Conservation (phyloP, 92 coral and sea anemone species). For the Porites divaricata region DNA sequence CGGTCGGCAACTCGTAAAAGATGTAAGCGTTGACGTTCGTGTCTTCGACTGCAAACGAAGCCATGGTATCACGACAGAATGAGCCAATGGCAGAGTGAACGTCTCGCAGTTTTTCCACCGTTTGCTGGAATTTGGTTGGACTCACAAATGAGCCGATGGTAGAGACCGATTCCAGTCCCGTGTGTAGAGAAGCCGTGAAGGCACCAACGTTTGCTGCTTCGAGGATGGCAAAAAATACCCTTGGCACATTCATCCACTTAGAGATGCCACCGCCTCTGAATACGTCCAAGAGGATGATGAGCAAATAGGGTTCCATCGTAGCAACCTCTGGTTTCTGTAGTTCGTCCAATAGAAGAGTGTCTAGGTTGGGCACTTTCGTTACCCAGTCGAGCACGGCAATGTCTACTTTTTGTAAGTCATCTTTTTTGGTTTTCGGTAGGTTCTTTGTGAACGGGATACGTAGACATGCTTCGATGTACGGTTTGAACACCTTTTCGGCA, state of each 20-base stretch:
- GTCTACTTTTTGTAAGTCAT: no score
- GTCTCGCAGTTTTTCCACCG: not conserved
- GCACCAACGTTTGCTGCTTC: not conserved
- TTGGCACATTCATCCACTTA: slow-evolving; percentile 3
- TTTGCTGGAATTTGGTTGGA: not conserved
- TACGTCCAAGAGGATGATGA: not conserved
- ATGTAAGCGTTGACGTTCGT: slow-evolving; percentile 6
- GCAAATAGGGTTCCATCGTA: not conserved
- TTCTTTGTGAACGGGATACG: not conserved
- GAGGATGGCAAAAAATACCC: slow-evolving; percentile 1
- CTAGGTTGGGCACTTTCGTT: not conserved
- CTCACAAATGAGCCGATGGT: not conserved
- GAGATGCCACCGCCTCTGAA: not conserved
- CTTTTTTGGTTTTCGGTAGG: no score
- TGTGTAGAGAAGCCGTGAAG: not conserved
- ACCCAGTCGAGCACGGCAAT: not conserved
- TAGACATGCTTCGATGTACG: not conserved
- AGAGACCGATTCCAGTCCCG: not conserved
- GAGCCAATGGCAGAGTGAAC: not conserved
- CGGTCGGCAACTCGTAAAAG: not conserved
- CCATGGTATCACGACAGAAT: slow-evolving; percentile 9
- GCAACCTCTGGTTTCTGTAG: not conserved
- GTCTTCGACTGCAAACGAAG: not conserved
- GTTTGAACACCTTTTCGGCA: not conserved
- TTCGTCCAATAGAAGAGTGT: not conserved